Percentiles rank a stretch among this genome's conserved stretches.
phyloP scores from a whole-genome alignment of 2,113 vertebrate species.

The Delphinapterus leucas region DNA sequence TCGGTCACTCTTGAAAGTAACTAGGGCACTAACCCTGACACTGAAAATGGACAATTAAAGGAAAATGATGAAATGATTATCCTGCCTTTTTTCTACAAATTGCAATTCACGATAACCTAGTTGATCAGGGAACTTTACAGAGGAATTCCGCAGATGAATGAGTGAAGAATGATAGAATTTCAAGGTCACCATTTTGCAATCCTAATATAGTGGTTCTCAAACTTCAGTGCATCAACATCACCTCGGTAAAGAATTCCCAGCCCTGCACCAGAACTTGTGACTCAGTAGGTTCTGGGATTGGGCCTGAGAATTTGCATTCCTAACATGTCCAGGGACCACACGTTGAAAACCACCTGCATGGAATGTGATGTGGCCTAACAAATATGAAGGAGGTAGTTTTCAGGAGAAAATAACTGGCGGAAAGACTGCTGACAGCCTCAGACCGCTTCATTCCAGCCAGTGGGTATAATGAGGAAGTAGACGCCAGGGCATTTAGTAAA shows the following conservation, averaged over 20 bases:
- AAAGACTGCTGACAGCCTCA: background rate
- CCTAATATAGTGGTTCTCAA: background rate
- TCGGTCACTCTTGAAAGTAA: background rate
- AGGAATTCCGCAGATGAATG: background rate
- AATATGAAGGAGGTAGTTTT: background rate
- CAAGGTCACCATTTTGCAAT: background rate
- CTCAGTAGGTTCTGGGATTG: background rate
- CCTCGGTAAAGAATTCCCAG: background rate
- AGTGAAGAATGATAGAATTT: background rate
- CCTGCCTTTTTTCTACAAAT: background rate
- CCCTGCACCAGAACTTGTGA: background rate
- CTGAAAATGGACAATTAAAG: background rate
- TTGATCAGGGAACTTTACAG: background rate
- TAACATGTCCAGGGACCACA: background rate
- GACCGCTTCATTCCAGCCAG: background rate
- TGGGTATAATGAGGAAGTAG: background rate
- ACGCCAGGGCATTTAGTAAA: background rate
- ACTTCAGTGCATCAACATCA: background rate
- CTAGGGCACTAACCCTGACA: background rate
- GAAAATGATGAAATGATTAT: background rate
- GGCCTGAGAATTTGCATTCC: background rate
- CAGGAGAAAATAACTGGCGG: background rate
- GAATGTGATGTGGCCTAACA: background rate
- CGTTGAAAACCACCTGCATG: background rate
- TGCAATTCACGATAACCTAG: background rate